Conservation (phyloP, 2,113 vertebrate genomes). For the Illadopsis cleaveri region DNA sequence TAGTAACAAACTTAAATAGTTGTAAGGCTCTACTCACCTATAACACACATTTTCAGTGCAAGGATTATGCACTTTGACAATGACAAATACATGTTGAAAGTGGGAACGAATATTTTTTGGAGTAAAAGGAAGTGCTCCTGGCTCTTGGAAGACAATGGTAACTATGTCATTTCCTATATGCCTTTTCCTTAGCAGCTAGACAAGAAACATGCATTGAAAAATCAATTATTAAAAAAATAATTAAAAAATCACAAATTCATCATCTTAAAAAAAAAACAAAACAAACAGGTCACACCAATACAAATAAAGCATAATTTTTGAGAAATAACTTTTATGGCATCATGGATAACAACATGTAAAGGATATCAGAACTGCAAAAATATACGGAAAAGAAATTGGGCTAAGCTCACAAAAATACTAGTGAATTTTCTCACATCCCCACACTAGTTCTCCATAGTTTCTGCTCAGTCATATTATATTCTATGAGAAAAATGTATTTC, state of each 20-base stretch:
- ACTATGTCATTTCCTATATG: slow-evolving; percentile 99
- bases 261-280: not conserved
- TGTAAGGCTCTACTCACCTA: slow-evolving; percentile 80
- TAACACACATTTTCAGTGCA: slow-evolving; percentile 97
- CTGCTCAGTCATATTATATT: not conserved
- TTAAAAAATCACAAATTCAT: not conserved
- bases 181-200: slow-evolving; percentile 92
- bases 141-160: slow-evolving; percentile 98
- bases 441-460: not conserved
- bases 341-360: not conserved
- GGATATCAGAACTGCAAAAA: not conserved
- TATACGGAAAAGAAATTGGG: not conserved
- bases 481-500: not conserved
- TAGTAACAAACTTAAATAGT: not conserved
- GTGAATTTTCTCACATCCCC: not conserved
- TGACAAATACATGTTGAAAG: slow-evolving; percentile 98
- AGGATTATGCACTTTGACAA: slow-evolving; percentile 94
- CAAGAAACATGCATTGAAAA: slow-evolving; percentile 44
- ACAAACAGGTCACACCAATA: not conserved
- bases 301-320: not conserved
- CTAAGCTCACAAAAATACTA: not conserved
- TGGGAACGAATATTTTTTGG: slow-evolving; percentile 96
- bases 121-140: slow-evolving; percentile 94
- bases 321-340: not conserved
- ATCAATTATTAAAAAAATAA: not conserved